Conservation (phyloP, 2,113 vertebrate species). For the Saccopteryx bilineata region DNA sequence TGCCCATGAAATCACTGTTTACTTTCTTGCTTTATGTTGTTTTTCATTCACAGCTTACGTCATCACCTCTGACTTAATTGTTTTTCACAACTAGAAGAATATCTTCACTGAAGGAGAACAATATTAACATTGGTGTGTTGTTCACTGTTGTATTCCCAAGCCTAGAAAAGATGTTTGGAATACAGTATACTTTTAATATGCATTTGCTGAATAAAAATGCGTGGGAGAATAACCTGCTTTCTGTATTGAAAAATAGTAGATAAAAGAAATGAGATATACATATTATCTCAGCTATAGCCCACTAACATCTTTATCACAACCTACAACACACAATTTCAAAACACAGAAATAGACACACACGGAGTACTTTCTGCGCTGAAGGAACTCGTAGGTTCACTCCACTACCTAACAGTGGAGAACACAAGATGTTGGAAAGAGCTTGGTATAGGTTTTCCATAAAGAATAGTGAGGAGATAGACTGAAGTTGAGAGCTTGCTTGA, state of each 20-base stretch:
- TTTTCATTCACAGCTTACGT: neutral
- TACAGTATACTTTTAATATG: neutral
- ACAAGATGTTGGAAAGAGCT: fast-evolving
- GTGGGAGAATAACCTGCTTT: neutral
- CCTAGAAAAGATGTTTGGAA: neutral
- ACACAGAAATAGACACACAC: neutral
- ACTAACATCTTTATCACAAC: neutral
- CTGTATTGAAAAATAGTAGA: neutral
- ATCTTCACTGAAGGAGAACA: neutral
- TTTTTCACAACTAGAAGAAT: neutral
- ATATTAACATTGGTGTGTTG: neutral
- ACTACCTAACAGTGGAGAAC: neutral
- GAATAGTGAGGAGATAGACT: neutral
- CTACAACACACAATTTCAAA: neutral
- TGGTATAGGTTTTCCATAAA: neutral
- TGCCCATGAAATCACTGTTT: neutral
- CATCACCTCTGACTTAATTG: neutral
- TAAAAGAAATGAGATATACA: neutral
- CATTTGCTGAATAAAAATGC: neutral
- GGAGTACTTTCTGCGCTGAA: neutral
- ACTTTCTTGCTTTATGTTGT: neutral
- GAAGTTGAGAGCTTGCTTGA: fast-evolving
- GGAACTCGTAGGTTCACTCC: neutral
- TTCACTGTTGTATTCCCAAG: neutral
- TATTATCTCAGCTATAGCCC: neutral